A percentile compares a stretch with the other conserved stretches of the same genome.
These are phyloP conservation scores for Theropithecus gelada DNA, from an alignment of 2,113 vertebrate species.

Conservation along the genomic window DNA sequence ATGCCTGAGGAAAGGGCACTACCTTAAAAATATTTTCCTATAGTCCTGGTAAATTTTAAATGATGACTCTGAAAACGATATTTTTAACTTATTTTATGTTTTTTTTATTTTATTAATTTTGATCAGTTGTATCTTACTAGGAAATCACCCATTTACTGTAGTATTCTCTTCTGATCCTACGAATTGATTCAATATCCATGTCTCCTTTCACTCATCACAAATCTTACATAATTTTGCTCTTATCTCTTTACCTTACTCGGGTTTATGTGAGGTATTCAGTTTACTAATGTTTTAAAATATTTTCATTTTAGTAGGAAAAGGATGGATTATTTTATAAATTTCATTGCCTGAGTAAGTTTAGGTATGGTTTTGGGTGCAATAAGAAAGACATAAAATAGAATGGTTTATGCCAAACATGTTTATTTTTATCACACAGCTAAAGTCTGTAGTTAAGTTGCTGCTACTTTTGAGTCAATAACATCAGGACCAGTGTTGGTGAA, in stretches of 20 bases:
- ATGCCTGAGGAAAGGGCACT: too few relatives aligned
- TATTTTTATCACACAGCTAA: neutral
- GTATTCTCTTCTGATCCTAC: neutral
- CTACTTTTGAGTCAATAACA: neutral
- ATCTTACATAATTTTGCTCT: neutral
- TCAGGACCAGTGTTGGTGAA: neutral
- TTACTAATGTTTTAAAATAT: neutral
- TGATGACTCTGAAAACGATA: neutral
- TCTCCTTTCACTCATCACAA: neutral
- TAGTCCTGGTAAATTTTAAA: neutral
- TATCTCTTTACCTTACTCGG: neutral
- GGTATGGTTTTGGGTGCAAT: neutral
- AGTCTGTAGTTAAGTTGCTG: neutral
- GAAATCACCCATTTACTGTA: neutral
- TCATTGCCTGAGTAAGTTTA: neutral
- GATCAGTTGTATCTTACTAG: neutral
- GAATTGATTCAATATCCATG: neutral
- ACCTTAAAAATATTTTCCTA: neutral
- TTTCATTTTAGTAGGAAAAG: neutral
- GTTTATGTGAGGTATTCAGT: neutral
- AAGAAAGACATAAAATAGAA: neutral
- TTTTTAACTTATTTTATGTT: neutral
- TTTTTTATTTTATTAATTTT: conserved; percentile 3
- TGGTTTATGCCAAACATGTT: neutral
- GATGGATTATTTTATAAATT: neutral